Base-by-base conservation (phyloP, 2,113 vertebrate species). In the Zapornia atra region DNA sequence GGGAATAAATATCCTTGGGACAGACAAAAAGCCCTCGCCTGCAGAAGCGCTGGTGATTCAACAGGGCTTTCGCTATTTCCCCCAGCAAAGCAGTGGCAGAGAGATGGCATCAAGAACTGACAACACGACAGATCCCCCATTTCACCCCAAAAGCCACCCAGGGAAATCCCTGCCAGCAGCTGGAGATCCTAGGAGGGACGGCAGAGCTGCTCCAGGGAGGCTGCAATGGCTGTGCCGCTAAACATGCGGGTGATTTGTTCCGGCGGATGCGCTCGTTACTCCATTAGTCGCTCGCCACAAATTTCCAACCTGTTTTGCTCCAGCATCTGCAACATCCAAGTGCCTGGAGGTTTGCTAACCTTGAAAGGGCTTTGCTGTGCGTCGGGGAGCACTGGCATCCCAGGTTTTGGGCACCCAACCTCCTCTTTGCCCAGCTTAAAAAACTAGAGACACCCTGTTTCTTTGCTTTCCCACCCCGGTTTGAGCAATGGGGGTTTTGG, bases 271-370 rank as follows among this genome's bases (percentile, higher is more conserved):
- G 13, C 75, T 94, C 7, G 7, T 85, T 87, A 53, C 85, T 80
- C 90, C 44, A 90, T 94, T 70, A 90, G 96, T 69, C 17, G 40
- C 93, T 96, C 48, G 13, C 56, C 94, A 91, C 93, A 93, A 90
- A 96, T 96, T 88, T 89, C 90, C 90, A 94, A 95, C 92, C 91
- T 93, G 96, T 79, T 94, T 95, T 56, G 31, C 87, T 90, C 22
- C 2, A 91, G 82, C 20, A 5, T 46, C 44, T 33, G 92, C 69
- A 34, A 31, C 34, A 70, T 51, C 1, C 0, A 4, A 64, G 91
- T 0, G 3, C 73, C 85, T 9, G 5, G 78, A 60, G 73, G 75
- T 91, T 93, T 3, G 1, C 57, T 92, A 60, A 92, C 93, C 82
- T 95, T 95, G 89, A 68, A 33, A 88, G 53, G 46, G 44, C 6